Evolutionary conservation across 2,797 vertebrate genomes (phyloP).

Genomic region (Sebastes matsubarae): DNA sequence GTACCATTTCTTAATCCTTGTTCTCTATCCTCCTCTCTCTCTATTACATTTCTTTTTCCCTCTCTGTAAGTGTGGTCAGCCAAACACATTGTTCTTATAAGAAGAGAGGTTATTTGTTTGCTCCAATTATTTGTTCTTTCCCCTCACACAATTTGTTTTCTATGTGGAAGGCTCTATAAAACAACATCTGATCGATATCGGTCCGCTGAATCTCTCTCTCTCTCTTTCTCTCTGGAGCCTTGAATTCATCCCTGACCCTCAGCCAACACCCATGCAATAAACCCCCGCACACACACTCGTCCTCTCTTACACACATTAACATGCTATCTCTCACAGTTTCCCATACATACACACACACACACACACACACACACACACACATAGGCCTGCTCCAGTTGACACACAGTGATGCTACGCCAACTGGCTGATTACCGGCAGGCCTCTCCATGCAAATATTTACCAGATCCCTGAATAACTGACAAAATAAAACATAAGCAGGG

Average conservation of each 20-base stretch:
- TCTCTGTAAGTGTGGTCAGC: constrained; percentile 4
- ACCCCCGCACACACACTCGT: neutral
- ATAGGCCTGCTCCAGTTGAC: constrained; percentile 36
- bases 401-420: constrained; percentile 53
- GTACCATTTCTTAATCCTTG: neutral
- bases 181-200: constrained; percentile 54
- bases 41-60: neutral
- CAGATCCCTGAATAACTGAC: constrained; percentile 52
- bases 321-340: neutral
- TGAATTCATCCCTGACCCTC: constrained; percentile 47
- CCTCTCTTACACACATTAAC: neutral
- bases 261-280: constrained; percentile 21
- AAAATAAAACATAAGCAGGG: constrained; percentile 67
- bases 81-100: constrained; percentile 14
- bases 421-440: constrained; percentile 51
- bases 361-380: neutral
- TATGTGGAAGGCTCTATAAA: constrained; percentile 51
- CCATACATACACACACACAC: constrained; percentile 2
- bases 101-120: constrained; percentile 31
- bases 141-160: constrained; percentile 37
- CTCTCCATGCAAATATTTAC: constrained; percentile 65
- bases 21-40: neutral
- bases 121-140: constrained; percentile 26
- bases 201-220: constrained; percentile 18
- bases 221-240: constrained; percentile 25